A percentile compares a stretch with the other conserved stretches of the same genome.
phyloP scores from a whole-genome alignment of 2,888 invertebrate genomes.

The Acronicta aceris region DNA sequence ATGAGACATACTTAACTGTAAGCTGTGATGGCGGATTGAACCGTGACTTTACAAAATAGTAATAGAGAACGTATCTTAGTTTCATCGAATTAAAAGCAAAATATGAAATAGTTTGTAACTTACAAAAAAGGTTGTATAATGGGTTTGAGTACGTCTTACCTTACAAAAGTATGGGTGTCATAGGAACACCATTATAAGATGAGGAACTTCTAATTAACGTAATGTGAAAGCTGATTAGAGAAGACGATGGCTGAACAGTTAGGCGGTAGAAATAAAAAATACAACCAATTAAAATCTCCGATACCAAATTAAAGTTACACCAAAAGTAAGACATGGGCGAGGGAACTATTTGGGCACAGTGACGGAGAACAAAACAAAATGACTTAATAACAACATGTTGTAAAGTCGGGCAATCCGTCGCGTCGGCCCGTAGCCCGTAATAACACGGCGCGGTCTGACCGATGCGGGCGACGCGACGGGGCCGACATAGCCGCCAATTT shows the following conservation, averaged over 20 bases:
- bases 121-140: not conserved
- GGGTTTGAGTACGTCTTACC: too few species aligned
- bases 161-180: too few species aligned
- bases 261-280: constrained; percentile 28
- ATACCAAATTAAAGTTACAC: constrained; percentile 23
- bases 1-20: not conserved
- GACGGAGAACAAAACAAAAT: constrained; percentile 55
- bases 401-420: constrained; percentile 58
- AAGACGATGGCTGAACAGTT: constrained; percentile 5
- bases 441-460: constrained; percentile 46
- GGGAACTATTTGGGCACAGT: constrained; percentile 40
- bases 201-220: too few species aligned
- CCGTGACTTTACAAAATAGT: not conserved
- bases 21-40: not conserved
- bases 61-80: too few species aligned
- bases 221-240: not conserved
- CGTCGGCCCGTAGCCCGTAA: constrained; percentile 49
- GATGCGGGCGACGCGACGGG: constrained; percentile 56
- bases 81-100: too few species aligned
- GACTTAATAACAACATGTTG: constrained; percentile 60
- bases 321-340: constrained; percentile 31
- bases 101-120: too few species aligned
- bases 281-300: constrained; percentile 33
- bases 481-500: constrained; percentile 53
- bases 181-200: too few species aligned